Conservation (phyloP, 1,140 invertebrate species). For the Drosophila prosaltans region DNA sequence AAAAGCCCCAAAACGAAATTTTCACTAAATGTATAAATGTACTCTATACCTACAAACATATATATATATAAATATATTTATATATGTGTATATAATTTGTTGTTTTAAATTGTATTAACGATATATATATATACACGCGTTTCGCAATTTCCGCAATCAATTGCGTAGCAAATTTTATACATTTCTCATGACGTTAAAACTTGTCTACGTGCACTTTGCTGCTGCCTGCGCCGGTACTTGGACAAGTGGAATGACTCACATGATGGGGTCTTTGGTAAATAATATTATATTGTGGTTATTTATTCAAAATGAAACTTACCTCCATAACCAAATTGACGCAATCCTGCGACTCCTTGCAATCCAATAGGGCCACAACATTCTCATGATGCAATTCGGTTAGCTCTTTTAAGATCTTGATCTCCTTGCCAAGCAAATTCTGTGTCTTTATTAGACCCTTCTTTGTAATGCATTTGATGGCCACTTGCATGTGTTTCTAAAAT, state of each 20-base stretch:
- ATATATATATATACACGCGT: slow-evolving; percentile 37
- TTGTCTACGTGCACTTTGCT: slow-evolving; percentile 60
- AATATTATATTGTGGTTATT: too few relatives aligned
- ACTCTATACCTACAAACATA: background rate
- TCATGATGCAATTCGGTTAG: slow-evolving; percentile 98
- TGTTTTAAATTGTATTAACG: slow-evolving; percentile 12
- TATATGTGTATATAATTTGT: background rate
- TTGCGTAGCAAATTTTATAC: slow-evolving; percentile 57
- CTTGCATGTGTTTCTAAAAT: slow-evolving; percentile 92
- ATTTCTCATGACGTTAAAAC: slow-evolving; percentile 20
- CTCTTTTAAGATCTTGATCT: slow-evolving; percentile 99
- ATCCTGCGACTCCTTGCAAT: slow-evolving; percentile 97
- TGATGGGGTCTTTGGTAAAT: too few relatives aligned
- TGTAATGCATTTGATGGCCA: slow-evolving; percentile 98
- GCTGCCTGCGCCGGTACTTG: too few relatives aligned
- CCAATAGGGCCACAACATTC: slow-evolving; percentile 98
- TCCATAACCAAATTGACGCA: slow-evolving; percentile 99
- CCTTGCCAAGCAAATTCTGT: slow-evolving; percentile 97
- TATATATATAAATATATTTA: background rate
- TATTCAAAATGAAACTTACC: slow-evolving; percentile 84
- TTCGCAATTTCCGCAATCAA: slow-evolving; percentile 78
- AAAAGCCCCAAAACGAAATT: slow-evolving; percentile 23
- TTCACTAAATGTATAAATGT: slow-evolving; percentile 1
- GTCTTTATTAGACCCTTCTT: slow-evolving; percentile 99
- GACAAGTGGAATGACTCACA: slow-evolving; percentile 44